Conservation (phyloP, 2,888 invertebrate species). For the Drosophila lutescens region DNA sequence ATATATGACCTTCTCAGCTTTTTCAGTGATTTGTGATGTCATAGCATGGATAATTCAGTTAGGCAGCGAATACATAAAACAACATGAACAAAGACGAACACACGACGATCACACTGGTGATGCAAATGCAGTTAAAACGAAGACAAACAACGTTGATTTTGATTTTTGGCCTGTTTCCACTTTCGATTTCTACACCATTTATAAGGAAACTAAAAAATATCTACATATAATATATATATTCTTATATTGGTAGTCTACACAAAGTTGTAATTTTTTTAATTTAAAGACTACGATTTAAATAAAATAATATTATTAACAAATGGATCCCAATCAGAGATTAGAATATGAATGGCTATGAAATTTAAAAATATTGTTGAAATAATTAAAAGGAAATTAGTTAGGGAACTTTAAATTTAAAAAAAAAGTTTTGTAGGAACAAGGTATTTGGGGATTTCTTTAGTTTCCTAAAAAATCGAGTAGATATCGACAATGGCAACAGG, state of each 20-base stretch:
- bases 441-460: too few species aligned
- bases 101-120: constrained; percentile 12
- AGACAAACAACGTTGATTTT: constrained; percentile 12
- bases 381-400: too few species aligned
- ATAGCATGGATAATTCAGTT: constrained; percentile 11
- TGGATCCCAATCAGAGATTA: too few species aligned
- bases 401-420: too few species aligned
- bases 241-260: too few species aligned
- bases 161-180: neutral
- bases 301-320: too few species aligned
- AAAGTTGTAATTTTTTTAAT: too few species aligned
- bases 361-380: too few species aligned
- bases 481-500: constrained; percentile 3
- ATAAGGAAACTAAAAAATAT: neutral
- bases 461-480: neutral
- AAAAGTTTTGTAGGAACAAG: too few species aligned
- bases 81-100: constrained; percentile 13
- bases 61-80: constrained; percentile 12
- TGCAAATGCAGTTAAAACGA: constrained; percentile 31
- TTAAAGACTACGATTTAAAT: too few species aligned
- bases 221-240: too few species aligned
- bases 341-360: too few species aligned
- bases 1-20: neutral
- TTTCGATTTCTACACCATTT: neutral
- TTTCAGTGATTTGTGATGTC: constrained; percentile 11